Evolutionary conservation across 1,140 invertebrate genomes (phyloP), one percentile per base, ranked within the genome.

Genomic region (Bombus haemorrhoidalis): DNA sequence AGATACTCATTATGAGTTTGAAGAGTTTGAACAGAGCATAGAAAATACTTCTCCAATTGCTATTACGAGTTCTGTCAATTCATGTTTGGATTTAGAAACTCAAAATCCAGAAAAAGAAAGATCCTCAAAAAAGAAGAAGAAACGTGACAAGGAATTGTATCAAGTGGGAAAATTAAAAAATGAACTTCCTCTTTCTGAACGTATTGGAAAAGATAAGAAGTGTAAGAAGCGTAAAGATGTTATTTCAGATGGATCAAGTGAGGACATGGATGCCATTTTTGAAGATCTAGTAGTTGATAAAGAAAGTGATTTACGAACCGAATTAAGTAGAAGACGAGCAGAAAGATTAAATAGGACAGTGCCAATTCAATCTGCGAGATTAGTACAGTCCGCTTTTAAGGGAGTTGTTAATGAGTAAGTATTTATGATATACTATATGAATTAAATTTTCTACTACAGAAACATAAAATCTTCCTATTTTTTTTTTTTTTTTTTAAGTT

Each of bases 321-420:
- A 94, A 78, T 80, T 95, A 10, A 95, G 94, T 77, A 93, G 94
- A 66, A 93, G 93, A 74, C 91, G 94, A 28, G 94, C 94, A 0
- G 94, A 95, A 72, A 90, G 93, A 83, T 86, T 95, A 43, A 94
- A 94, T 22, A 91, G 92, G 79, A 87, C 89, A 74, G 91, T 90
- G 5, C 93, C 94, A 0, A 92, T 94, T 77, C 94, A 95, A n/a
- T 94, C 94, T 9, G 94, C 94, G 28, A 89, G 94, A 81, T 90
- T 95, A 53, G 89, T 95, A 57, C 94, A 95, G 47, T 95, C 94
- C n/a, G 94, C 94, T 47, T 95, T 95, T 47, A 94, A 95, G 89
- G 94, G 94, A 32, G 94, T 95, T 86, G 94, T 94, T 68, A 94
- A 93, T 74, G 94, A 95, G 94, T 95, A 90, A 86, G 94, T 94